Conservation (phyloP, 2,797 vertebrate species). For the Gymnopithys bicolor region DNA sequence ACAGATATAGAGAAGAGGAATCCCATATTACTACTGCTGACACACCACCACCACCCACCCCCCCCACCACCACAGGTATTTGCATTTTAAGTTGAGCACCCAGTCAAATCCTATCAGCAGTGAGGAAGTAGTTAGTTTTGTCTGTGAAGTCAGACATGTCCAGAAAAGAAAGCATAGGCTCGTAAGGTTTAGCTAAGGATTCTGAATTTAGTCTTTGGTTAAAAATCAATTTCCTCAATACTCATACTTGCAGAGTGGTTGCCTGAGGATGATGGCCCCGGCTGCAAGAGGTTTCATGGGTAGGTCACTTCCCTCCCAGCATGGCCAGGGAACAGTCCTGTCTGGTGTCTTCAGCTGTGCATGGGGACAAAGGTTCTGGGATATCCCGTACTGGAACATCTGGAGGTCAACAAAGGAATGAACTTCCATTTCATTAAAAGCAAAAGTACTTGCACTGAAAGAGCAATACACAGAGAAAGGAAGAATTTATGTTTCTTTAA, state of each 20-base stretch:
- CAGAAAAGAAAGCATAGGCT: not conserved
- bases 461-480: not conserved
- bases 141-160: not conserved
- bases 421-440: not conserved
- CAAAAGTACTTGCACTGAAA: not conserved
- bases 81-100: not conserved
- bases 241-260: not conserved
- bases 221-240: not conserved
- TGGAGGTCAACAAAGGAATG: not conserved
- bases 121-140: not conserved
- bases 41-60: not conserved
- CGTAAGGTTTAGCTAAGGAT: not conserved
- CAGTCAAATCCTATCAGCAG: not conserved
- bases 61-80: not conserved
- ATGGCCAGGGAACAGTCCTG: not conserved
- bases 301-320: not conserved
- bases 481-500: not conserved
- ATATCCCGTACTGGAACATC: not conserved
- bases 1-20: not conserved
- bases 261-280: accelerated
- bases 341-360: not conserved
- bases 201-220: not conserved
- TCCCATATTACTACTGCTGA: not conserved
- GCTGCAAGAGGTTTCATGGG: not conserved
- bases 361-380: not conserved